These are phyloP conservation scores for Porites divaricata DNA, from an alignment of 92 coral and sea anemone species.

Conservation along the genomic window DNA sequence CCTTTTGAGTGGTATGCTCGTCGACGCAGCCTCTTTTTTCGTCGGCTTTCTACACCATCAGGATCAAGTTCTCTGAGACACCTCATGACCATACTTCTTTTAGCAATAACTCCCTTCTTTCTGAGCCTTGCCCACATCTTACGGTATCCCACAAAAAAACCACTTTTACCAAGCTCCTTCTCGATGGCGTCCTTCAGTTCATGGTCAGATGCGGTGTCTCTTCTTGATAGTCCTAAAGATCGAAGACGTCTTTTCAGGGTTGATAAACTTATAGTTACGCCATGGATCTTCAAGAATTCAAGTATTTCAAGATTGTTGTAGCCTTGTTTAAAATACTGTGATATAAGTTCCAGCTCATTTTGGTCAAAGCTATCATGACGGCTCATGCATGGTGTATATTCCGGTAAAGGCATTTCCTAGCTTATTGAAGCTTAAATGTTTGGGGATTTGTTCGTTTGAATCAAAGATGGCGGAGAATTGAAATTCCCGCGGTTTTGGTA, in stretches of 20 bases:
- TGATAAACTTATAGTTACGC: slow-evolving; percentile 34
- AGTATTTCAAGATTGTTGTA: slow-evolving; percentile 55
- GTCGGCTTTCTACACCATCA: slow-evolving; percentile 43
- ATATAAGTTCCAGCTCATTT: slow-evolving; percentile 46
- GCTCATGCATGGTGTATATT: slow-evolving; percentile 56
- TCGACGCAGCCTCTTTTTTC: slow-evolving; percentile 32
- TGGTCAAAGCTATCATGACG: not conserved
- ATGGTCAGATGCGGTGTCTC: not conserved
- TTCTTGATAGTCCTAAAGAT: slow-evolving; percentile 36
- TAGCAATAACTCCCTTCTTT: not conserved
- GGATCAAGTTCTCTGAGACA: slow-evolving; percentile 38
- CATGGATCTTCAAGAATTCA: slow-evolving; percentile 68
- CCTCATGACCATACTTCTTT: slow-evolving; percentile 15
- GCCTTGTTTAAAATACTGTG: slow-evolving; percentile 57
- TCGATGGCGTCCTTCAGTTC: slow-evolving; percentile 36
- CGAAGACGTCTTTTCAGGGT: slow-evolving; percentile 58
- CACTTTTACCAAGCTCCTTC: slow-evolving; percentile 49
- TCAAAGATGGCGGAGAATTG: too few relatives aligned
- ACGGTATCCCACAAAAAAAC: slow-evolving; percentile 49
- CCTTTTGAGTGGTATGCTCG: slow-evolving; percentile 52
- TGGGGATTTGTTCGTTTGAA: too few relatives aligned
- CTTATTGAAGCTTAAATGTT: too few relatives aligned
- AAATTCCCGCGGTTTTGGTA: too few relatives aligned
- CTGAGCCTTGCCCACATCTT: slow-evolving; percentile 42
- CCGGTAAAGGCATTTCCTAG: slow-evolving; percentile 54